phyloP scores from a whole-genome alignment of 37 sponge, comb jelly and placozoan genomes.

The Crambe crambe region DNA sequence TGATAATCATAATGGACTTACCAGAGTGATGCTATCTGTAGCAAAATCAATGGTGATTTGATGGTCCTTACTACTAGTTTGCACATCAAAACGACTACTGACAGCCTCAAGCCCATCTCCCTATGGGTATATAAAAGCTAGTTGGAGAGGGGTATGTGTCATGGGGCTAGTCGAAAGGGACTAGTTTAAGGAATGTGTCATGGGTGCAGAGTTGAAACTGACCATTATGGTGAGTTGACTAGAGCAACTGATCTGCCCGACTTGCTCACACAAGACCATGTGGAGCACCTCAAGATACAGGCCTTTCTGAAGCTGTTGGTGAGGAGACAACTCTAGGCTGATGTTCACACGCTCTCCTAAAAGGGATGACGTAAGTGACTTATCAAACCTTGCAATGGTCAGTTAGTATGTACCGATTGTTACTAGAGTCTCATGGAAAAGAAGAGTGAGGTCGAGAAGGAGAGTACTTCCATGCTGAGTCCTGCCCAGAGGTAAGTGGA shows the following conservation, averaged over 20 bases:
- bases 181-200: too few relatives aligned
- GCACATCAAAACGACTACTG: not conserved
- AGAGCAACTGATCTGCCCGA: not conserved
- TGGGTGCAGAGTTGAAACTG: too few relatives aligned
- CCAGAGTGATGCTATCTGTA: not conserved
- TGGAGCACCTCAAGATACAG: not conserved
- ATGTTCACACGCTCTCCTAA: slow-evolving; percentile 3
- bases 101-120: not conserved
- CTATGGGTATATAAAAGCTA: too few relatives aligned
- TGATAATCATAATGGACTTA: not conserved
- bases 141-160: too few relatives aligned
- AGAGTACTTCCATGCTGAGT: not conserved
- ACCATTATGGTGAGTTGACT: not conserved
- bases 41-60: not conserved
- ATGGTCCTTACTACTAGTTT: not conserved
- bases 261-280: slow-evolving; percentile 2
- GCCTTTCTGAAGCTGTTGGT: not conserved
- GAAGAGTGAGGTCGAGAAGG: not conserved
- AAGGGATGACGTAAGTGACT: not conserved
- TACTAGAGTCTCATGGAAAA: not conserved
- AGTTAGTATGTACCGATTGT: not conserved
- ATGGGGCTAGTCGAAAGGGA: not conserved
- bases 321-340: not conserved
- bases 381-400: not conserved
- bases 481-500: not conserved